Conservation (phyloP, 2,888 invertebrate species). For the Lochmaea capreae region DNA sequence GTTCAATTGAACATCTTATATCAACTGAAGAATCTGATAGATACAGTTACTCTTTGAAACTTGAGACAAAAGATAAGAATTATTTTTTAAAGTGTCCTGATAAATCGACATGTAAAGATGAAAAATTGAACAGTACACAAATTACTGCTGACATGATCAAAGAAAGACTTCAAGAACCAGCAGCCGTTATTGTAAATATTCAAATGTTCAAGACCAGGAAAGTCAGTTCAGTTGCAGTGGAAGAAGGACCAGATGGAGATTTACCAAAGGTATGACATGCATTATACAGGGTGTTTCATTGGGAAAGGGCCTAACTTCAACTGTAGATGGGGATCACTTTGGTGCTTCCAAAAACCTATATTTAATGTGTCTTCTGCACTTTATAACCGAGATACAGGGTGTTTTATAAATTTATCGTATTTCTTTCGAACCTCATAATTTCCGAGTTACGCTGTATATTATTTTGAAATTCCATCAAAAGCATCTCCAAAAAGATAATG, state of each 20-base stretch:
- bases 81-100: constrained; percentile 38
- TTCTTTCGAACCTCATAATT: too few relatives aligned
- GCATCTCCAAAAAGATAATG: too few relatives aligned
- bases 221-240: background rate
- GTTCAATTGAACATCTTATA: constrained; percentile 44
- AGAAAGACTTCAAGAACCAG: constrained; percentile 45
- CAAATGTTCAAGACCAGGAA: constrained; percentile 36
- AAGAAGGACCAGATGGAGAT: background rate
- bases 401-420: too few relatives aligned
- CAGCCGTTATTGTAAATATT: constrained; percentile 43
- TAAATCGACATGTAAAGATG: constrained; percentile 30
- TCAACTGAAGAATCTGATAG: constrained; percentile 33
- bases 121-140: constrained; percentile 44
- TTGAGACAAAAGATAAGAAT: constrained; percentile 35
- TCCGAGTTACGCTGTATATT: too few relatives aligned
- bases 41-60: constrained; percentile 43
- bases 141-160: constrained; percentile 43
- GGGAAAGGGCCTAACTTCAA: too few relatives aligned
- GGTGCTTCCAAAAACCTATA: too few relatives aligned
- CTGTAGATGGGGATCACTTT: too few relatives aligned
- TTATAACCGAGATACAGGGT: too few relatives aligned
- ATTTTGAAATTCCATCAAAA: too few relatives aligned
- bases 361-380: too few relatives aligned
- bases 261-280: constrained; percentile 18
- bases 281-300: too few relatives aligned